These are phyloP conservation scores for Plebejus anna DNA, from an alignment of 2,888 invertebrate genomes.

Conservation along the genomic window DNA sequence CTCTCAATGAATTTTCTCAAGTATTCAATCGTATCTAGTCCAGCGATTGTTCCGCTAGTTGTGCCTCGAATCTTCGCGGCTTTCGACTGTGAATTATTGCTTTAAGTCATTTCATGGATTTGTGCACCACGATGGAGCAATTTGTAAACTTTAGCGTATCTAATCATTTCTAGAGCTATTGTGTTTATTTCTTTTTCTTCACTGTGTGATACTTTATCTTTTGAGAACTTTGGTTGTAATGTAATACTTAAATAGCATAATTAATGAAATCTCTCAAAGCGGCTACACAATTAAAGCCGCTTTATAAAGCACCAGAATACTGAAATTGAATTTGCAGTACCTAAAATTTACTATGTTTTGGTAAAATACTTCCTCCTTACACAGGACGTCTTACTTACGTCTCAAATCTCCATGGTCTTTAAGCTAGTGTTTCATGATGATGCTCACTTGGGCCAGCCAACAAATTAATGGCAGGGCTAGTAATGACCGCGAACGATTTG, in stretches of 20 bases:
- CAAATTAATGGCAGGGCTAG: constrained; percentile 23
- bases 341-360: not conserved
- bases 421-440: not conserved
- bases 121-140: constrained; percentile 21
- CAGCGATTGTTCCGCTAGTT: constrained; percentile 56
- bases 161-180: not conserved
- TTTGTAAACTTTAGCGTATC: constrained; percentile 21
- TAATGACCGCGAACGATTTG: constrained; percentile 26
- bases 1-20: constrained; percentile 21
- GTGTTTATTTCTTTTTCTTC: not conserved
- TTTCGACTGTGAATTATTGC: constrained; percentile 58
- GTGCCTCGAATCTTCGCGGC: constrained; percentile 41
- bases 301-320: not conserved
- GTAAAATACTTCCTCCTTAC: not conserved
- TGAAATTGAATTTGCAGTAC: not conserved
- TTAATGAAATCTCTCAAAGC: not conserved
- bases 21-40: constrained; percentile 36
- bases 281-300: not conserved
- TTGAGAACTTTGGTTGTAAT: not conserved
- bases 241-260: not conserved
- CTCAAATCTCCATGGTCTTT: not conserved
- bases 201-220: not conserved
- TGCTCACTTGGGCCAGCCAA: constrained; percentile 9
- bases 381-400: not conserved
- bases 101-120: constrained; percentile 44